Evolutionary conservation across 2,888 invertebrate genomes (phyloP).

Genomic region (Miltochrista miniata): DNA sequence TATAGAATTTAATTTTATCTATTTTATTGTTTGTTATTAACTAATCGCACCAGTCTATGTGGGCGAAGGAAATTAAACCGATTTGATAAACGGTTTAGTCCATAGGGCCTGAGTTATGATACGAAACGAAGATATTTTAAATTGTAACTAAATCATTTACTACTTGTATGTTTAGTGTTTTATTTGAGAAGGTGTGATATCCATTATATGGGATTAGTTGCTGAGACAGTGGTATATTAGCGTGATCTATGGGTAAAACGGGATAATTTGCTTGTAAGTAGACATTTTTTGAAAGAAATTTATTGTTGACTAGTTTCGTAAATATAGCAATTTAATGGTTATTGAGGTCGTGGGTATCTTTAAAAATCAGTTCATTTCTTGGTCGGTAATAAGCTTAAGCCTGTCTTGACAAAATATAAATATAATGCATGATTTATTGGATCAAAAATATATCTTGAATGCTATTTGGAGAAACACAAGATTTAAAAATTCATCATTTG

Average conservation of each 20-base stretch:
- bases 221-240: conserved; percentile 24
- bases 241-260: conserved; percentile 21
- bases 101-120: conserved; percentile 21
- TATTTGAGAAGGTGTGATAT: conserved; percentile 20
- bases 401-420: background rate
- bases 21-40: conserved; percentile 59
- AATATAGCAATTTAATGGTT: conserved; percentile 15
- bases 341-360: conserved; percentile 4
- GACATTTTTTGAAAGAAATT: conserved; percentile 15
- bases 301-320: conserved; percentile 14
- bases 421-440: background rate
- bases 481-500: no score
- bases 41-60: conserved; percentile 46
- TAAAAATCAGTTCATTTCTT: background rate
- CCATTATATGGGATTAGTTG: conserved; percentile 19
- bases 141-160: conserved; percentile 37
- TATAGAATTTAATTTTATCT: conserved; percentile 52
- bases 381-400: background rate
- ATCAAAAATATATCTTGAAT: background rate
- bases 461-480: background rate
- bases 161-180: conserved; percentile 17
- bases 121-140: conserved; percentile 20
- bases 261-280: conserved; percentile 11
- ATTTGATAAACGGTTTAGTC: conserved; percentile 37
- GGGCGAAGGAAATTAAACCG: conserved; percentile 42